These are phyloP conservation scores for Arnoldichthys spilopterus DNA, from an alignment of 2,797 vertebrate genomes.

Conservation along the genomic window DNA sequence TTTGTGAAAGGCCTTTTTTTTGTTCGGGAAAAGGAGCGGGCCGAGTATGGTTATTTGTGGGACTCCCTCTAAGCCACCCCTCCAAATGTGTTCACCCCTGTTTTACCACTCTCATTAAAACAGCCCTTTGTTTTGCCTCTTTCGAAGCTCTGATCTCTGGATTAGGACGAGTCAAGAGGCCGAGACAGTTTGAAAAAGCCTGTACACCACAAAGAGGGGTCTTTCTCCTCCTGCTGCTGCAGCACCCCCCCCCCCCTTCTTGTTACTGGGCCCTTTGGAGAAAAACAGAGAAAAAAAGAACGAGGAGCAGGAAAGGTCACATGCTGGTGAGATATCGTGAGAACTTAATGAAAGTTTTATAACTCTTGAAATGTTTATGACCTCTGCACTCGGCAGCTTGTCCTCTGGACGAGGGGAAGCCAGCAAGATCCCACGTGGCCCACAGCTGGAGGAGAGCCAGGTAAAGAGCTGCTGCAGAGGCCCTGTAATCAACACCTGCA, in stretches of 20 bases:
- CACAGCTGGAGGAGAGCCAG: constrained; percentile 57
- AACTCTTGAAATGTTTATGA: constrained; percentile 90
- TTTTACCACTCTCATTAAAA: constrained; percentile 87
- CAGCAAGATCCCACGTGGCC: constrained; percentile 63
- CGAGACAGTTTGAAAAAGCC: constrained; percentile 84
- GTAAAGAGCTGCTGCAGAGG: constrained; percentile 20
- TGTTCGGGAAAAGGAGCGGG: constrained; percentile 78
- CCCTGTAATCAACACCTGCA: constrained; percentile 37
- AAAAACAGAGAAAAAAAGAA: constrained; percentile 52
- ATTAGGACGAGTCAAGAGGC: constrained; percentile 85
- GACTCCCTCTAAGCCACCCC: constrained; percentile 50
- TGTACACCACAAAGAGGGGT: constrained; percentile 77
- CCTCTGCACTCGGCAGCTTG: constrained; percentile 82
- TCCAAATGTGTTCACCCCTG: constrained; percentile 70
- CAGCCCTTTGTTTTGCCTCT: constrained; percentile 84
- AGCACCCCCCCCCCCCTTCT: constrained; percentile 65
- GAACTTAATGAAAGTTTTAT: constrained; percentile 91
- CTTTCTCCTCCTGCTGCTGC: constrained; percentile 75
- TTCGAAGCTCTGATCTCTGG: constrained; percentile 87
- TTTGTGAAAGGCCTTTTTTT: constrained; percentile 79
- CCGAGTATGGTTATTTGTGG: constrained; percentile 73
- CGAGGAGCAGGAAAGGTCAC: constrained; percentile 76
- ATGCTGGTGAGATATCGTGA: constrained; percentile 84
- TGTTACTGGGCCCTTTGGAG: constrained; percentile 57
- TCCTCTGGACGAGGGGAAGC: constrained; percentile 77